A percentile compares a stretch with the other conserved stretches of the same genome.
Evolutionary conservation across 2,113 vertebrate genomes (phyloP).

Genomic region (Craseonycteris thonglongyai): DNA sequence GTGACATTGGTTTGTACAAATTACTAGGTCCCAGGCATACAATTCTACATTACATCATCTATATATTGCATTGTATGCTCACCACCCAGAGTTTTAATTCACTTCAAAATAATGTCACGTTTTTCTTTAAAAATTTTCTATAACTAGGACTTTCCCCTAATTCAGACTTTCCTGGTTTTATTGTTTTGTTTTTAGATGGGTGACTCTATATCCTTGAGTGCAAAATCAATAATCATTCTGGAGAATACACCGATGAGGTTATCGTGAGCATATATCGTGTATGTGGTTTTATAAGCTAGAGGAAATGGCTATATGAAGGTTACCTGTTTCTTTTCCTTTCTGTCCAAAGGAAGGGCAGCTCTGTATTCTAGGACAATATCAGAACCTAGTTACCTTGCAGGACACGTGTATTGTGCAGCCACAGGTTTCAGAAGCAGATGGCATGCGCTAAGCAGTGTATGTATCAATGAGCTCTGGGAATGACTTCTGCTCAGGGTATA

Average conservation of each 20-base stretch:
- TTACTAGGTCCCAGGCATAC: too few species aligned
- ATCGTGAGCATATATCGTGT: rapidly evolving
- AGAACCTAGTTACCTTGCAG: slow-evolving; percentile 25
- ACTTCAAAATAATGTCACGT: not conserved
- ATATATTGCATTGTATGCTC: too few species aligned
- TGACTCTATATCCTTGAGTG: not conserved
- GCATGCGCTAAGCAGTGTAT: not conserved
- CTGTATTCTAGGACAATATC: not conserved
- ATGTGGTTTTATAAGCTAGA: not conserved
- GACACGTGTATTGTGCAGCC: not conserved
- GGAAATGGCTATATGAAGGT: not conserved
- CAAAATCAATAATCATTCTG: not conserved
- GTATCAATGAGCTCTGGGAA: slow-evolving; percentile 34
- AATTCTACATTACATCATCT: too few species aligned
- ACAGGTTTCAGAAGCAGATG: slow-evolving; percentile 45
- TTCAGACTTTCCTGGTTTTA: not conserved
- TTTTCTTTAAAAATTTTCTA: not conserved
- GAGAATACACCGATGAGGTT: not conserved
- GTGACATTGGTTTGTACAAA: too few species aligned
- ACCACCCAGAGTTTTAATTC: too few species aligned
- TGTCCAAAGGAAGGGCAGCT: not conserved
- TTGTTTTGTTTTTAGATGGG: not conserved
- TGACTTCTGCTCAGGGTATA: slow-evolving; percentile 17
- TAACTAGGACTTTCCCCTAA: not conserved
- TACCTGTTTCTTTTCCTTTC: not conserved